Evolutionary conservation across 2,113 vertebrate genomes (phyloP).

Genomic region (Paedocypris sp.): DNA sequence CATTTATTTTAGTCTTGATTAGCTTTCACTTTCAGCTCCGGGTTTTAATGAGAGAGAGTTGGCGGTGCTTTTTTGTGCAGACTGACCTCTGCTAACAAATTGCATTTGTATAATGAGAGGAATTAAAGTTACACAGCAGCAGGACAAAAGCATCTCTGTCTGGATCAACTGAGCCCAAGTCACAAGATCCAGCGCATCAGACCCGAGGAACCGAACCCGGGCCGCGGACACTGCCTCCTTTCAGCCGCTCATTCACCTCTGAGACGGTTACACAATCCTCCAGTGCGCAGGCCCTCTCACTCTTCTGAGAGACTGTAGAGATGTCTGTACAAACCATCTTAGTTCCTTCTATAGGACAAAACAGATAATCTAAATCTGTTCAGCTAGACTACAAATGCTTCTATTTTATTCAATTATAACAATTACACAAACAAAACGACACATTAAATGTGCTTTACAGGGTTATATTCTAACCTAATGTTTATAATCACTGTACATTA

Average conservation of each 20-base stretch:
- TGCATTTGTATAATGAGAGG: conserved; percentile 35
- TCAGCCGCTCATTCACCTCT: conserved; percentile 46
- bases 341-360: no score
- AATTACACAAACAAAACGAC: conserved; percentile 4
- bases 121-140: conserved; percentile 49
- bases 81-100: conserved; percentile 29
- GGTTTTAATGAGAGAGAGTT: no score
- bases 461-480: no score
- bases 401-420: not conserved
- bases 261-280: conserved; percentile 37
- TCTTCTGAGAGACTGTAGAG: no score
- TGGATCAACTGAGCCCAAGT: conserved; percentile 48
- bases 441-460: no score
- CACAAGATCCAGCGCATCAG: conserved; percentile 56
- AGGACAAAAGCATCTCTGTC: conserved; percentile 58
- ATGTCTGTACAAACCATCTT: no score
- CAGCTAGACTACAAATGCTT: no score
- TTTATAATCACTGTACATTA: no score
- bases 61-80: conserved; percentile 27
- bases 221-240: conserved; percentile 53
- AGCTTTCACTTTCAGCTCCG: no score
- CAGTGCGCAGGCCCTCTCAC: no score
- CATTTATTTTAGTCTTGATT: no score
- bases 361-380: no score
- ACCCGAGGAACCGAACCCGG: conserved; percentile 46